Evolutionary conservation across 2,888 invertebrate genomes (phyloP).

Genomic region (Hemicrepidius hirtus): DNA sequence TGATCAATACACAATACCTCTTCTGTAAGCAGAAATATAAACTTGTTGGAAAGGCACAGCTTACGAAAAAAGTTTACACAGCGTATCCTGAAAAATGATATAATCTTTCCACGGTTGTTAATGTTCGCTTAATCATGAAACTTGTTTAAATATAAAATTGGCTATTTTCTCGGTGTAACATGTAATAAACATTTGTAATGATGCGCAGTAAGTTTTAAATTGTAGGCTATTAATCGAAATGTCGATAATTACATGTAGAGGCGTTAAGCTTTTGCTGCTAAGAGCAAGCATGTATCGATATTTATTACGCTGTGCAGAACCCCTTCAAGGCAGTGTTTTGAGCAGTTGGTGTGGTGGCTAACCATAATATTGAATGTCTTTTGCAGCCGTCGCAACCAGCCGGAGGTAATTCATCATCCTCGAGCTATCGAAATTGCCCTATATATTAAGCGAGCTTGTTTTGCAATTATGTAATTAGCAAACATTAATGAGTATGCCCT

Average conservation of each 20-base stretch:
- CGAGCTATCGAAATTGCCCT: constrained; percentile 36
- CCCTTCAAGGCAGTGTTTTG: constrained; percentile 14
- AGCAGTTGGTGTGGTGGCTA: constrained; percentile 34
- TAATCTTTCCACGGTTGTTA: too few relatives aligned
- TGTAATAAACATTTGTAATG: too few relatives aligned
- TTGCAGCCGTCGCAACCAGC: constrained; percentile 40
- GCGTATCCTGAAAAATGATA: too few relatives aligned
- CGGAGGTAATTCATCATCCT: constrained; percentile 43
- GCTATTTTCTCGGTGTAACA: too few relatives aligned
- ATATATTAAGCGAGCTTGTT: constrained; percentile 40
- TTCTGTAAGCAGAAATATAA: too few relatives aligned
- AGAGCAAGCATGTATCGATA: not conserved
- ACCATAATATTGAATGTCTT: constrained; percentile 44
- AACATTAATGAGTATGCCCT: constrained; percentile 37
- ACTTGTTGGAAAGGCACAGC: too few relatives aligned
- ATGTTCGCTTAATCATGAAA: too few relatives aligned
- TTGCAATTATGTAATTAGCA: constrained; percentile 42
- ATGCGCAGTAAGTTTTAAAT: too few relatives aligned
- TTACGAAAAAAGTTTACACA: too few relatives aligned
- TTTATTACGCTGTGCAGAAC: constrained; percentile 13
- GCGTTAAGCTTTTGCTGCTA: not conserved
- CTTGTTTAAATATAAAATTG: too few relatives aligned
- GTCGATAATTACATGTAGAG: too few relatives aligned
- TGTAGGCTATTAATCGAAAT: too few relatives aligned
- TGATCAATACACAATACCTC: not conserved